Percentiles rank a stretch among this genome's conserved stretches.
phyloP scores from a whole-genome alignment of 2,113 vertebrate species.

The Alces alces region DNA sequence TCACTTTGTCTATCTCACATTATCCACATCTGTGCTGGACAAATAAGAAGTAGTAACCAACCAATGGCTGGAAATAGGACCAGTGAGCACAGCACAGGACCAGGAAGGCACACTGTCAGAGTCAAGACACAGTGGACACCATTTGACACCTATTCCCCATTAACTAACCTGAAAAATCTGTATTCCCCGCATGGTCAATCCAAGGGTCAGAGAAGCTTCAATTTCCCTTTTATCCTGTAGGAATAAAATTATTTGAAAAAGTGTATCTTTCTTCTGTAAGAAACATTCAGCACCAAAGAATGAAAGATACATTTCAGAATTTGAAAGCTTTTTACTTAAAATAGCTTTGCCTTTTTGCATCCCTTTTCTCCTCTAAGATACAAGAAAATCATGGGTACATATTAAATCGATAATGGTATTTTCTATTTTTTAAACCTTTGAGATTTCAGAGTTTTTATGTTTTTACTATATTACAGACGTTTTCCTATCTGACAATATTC shows the following conservation, averaged over 20 bases:
- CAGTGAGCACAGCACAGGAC: neutral
- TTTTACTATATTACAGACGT: neutral
- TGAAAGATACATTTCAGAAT: neutral
- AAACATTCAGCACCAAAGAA: conserved; percentile 13
- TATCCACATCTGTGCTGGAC: neutral
- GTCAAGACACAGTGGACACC: neutral
- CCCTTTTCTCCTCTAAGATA: neutral
- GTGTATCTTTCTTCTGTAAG: neutral
- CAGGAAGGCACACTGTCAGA: neutral
- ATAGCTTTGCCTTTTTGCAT: neutral
- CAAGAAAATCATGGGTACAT: neutral
- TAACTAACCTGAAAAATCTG: conserved; percentile 95
- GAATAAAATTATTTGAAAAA: conserved; percentile 6
- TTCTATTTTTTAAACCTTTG: neutral
- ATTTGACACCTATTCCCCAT: neutral
- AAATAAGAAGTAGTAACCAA: neutral
- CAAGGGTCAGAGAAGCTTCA: conserved; percentile 93
- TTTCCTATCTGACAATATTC: neutral
- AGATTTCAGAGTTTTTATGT: neutral
- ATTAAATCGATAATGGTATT: neutral
- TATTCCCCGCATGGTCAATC: conserved; percentile 96
- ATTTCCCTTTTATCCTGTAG: conserved; percentile 95
- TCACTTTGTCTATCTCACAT: neutral
- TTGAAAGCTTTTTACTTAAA: conserved; percentile 6
- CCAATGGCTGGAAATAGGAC: neutral